phyloP scores from a whole-genome alignment of 2,888 invertebrate genomes.

The Mylabris sibirica region DNA sequence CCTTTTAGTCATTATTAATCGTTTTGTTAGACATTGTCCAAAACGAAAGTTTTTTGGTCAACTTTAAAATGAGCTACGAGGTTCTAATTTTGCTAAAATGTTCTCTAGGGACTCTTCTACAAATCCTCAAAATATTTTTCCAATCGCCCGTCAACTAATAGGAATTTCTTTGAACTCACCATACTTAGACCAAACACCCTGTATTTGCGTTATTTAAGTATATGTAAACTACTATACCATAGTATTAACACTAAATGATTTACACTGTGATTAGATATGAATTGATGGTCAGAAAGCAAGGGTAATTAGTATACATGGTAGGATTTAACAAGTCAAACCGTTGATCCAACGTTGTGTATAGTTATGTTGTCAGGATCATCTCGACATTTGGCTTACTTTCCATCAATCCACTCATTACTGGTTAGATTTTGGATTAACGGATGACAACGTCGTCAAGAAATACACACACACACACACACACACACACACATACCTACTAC shows the following conservation, averaged over 20 bases:
- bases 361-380: constrained; percentile 26
- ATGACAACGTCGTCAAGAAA: constrained; percentile 8
- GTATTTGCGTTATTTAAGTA: too few species aligned
- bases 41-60: too few species aligned
- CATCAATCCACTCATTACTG: constrained; percentile 34
- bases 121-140: too few species aligned
- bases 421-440: constrained; percentile 4
- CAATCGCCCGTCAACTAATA: too few species aligned
- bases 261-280: constrained; percentile 55
- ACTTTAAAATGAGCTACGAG: too few species aligned
- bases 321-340: constrained; percentile 45
- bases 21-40: too few species aligned
- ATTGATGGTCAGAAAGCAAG: constrained; percentile 57
- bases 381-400: constrained; percentile 24
- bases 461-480: background rate
- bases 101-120: too few species aligned
- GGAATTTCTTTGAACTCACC: too few species aligned
- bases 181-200: too few species aligned
- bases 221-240: background rate
- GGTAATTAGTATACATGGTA: constrained; percentile 56
- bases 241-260: constrained; percentile 58
- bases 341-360: constrained; percentile 32
- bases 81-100: too few species aligned
- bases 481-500: too few species aligned
- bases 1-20: too few species aligned